Evolutionary conservation across 1,140 invertebrate genomes (phyloP).

Genomic region (Drosophila lowei): DNA sequence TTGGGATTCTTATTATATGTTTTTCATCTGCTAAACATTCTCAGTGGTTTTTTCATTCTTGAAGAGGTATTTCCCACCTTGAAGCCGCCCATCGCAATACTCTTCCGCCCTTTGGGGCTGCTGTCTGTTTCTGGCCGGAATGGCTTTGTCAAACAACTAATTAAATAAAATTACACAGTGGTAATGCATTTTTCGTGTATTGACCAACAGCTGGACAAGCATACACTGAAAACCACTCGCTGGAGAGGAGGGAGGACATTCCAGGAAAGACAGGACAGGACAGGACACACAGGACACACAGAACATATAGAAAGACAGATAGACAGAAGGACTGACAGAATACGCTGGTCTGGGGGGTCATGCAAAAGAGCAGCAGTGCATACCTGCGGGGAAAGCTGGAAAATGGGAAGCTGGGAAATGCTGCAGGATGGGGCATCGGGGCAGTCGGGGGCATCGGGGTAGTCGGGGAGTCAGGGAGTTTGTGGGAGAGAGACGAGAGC

Average conservation of each 20-base stretch:
- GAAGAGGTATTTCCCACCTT: too few relatives aligned
- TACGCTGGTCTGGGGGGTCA: constrained; percentile 5
- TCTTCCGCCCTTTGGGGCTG: not conserved
- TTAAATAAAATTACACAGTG: constrained; percentile 58
- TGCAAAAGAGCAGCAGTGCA: constrained; percentile 29
- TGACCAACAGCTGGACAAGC: constrained; percentile 46
- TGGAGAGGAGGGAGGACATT: constrained; percentile 1
- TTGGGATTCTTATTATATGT: too few relatives aligned
- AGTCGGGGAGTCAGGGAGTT: not conserved
- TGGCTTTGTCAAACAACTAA: constrained; percentile 52
- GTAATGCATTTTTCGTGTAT: constrained; percentile 75
- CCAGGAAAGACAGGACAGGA: too few relatives aligned
- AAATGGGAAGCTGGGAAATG: too few relatives aligned
- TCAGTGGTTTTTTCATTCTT: too few relatives aligned
- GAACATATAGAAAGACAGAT: too few relatives aligned
- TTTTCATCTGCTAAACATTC: too few relatives aligned
- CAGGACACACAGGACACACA: too few relatives aligned
- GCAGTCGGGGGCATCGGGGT: too few relatives aligned
- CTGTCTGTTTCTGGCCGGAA: constrained; percentile 1
- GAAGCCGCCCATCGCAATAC: too few relatives aligned
- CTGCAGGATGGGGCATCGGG: not conserved
- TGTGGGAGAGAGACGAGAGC: not conserved
- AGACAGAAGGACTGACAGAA: too few relatives aligned
- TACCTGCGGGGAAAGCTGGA: constrained; percentile 28
- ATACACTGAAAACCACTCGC: constrained; percentile 33